These are phyloP conservation scores for Drosophila albomicans DNA, from an alignment of 1,140 invertebrate genomes.

Conservation along the genomic window DNA sequence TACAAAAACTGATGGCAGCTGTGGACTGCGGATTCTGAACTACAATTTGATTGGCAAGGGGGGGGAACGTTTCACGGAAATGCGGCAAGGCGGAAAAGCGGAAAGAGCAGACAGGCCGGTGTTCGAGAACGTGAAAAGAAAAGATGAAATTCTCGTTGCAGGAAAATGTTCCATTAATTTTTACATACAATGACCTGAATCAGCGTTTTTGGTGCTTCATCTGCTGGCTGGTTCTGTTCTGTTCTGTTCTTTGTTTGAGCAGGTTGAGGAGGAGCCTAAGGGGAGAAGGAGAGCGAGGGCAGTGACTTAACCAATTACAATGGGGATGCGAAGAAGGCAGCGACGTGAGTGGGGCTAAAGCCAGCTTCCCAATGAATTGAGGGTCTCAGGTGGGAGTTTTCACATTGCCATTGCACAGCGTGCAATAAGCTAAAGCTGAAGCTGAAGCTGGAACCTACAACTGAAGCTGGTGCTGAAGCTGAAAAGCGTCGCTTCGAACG, in stretches of 20 bases:
- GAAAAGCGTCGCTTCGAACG: constrained; percentile 59
- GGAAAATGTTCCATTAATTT: constrained; percentile 67
- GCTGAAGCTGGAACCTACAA: neutral
- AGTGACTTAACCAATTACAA: constrained; percentile 58
- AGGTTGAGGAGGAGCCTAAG: too few relatives aligned
- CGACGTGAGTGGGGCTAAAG: constrained; percentile 50
- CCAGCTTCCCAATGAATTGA: constrained; percentile 39
- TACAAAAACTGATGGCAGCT: constrained; percentile 43
- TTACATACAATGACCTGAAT: constrained; percentile 68
- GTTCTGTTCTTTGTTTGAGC: too few relatives aligned
- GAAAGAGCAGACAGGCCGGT: constrained; percentile 32
- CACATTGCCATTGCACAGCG: constrained; percentile 37
- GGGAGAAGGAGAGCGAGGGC: constrained; percentile 1
- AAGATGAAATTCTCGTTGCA: constrained; percentile 63
- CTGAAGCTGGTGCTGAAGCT: constrained; percentile 47
- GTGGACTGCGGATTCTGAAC: neutral
- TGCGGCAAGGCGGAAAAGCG: constrained; percentile 1
- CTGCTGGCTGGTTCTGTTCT: constrained; percentile 2
- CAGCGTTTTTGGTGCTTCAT: constrained; percentile 59
- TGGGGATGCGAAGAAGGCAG: constrained; percentile 28
- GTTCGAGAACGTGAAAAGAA: constrained; percentile 51
- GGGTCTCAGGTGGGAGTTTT: constrained; percentile 46
- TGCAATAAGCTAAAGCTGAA: constrained; percentile 27
- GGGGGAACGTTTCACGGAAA: constrained; percentile 1
- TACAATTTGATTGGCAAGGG: constrained; percentile 26